These are phyloP conservation scores for Xiphorhynchus erythropygius DNA, from an alignment of 2,797 vertebrate genomes.

Conservation along the genomic window DNA sequence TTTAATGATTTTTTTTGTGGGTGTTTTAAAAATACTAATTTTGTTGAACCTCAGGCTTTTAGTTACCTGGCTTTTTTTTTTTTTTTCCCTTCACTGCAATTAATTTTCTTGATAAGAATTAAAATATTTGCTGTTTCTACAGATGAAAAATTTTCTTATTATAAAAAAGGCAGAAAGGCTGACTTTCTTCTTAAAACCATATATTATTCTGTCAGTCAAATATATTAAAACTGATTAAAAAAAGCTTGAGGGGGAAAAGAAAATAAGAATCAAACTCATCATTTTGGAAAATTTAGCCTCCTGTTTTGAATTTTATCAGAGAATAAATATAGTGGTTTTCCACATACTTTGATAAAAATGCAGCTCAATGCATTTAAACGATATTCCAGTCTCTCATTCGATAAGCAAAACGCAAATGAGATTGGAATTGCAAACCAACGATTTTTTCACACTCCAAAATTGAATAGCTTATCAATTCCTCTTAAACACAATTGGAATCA, in stretches of 20 bases:
- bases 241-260: background rate
- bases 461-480: background rate
- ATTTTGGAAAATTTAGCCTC: background rate
- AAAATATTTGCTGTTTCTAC: background rate
- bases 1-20: background rate
- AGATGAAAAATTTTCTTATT: background rate
- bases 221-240: background rate
- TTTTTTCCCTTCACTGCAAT: background rate
- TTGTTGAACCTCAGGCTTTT: background rate
- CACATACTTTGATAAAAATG: background rate
- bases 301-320: background rate
- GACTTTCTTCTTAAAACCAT: background rate
- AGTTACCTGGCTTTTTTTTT: background rate
- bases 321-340: background rate
- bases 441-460: background rate
- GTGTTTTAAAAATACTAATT: background rate
- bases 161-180: background rate
- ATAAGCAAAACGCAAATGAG: background rate
- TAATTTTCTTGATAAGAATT: background rate
- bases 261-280: background rate
- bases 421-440: background rate
- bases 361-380: background rate
- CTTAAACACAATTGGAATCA: background rate
- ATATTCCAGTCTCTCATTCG: background rate
- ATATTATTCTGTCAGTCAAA: background rate